Percentiles rank a stretch among this genome's conserved stretches.
Conservation (phyloP, 2,113 vertebrate species). For the Nematolebias whitei region DNA sequence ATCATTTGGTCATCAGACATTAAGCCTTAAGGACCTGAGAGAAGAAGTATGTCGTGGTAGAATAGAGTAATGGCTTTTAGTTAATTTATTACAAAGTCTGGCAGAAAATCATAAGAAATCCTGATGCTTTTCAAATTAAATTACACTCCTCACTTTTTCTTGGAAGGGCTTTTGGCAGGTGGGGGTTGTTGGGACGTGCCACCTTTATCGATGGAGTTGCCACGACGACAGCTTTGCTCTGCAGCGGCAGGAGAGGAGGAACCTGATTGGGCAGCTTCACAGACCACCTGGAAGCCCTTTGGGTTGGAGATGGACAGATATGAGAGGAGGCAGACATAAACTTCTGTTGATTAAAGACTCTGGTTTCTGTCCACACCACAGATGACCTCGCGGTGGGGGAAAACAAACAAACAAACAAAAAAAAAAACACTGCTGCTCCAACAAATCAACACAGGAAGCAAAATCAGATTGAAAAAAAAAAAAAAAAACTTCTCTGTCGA, state of each 20-base stretch:
- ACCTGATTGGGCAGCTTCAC: slow-evolving; percentile 86
- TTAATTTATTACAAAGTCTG: too few relatives aligned
- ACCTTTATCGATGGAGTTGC: slow-evolving; percentile 93
- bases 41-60: too few relatives aligned
- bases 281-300: slow-evolving; percentile 93
- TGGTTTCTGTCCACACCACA: slow-evolving; percentile 10
- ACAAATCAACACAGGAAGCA: slow-evolving; percentile 36
- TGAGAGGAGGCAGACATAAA: slow-evolving; percentile 2
- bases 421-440: slow-evolving; percentile 25
- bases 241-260: slow-evolving; percentile 82
- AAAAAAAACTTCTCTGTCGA: too few relatives aligned
- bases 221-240: slow-evolving; percentile 89
- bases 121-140: neutral
- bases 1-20: too few relatives aligned
- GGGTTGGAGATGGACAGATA: slow-evolving; percentile 34
- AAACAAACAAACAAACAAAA: too few relatives aligned
- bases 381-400: too few relatives aligned
- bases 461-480: slow-evolving; percentile 18
- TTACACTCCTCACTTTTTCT: slow-evolving; percentile 86
- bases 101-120: too few relatives aligned
- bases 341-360: slow-evolving; percentile 29
- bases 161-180: slow-evolving; percentile 82
- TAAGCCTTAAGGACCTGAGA: too few relatives aligned
- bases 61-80: too few relatives aligned
- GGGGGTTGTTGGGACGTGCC: slow-evolving; percentile 87